Percentiles rank a stretch among this genome's conserved stretches.
phyloP scores from a whole-genome alignment of 2,113 vertebrate genomes.

The Platichthys flesus region DNA sequence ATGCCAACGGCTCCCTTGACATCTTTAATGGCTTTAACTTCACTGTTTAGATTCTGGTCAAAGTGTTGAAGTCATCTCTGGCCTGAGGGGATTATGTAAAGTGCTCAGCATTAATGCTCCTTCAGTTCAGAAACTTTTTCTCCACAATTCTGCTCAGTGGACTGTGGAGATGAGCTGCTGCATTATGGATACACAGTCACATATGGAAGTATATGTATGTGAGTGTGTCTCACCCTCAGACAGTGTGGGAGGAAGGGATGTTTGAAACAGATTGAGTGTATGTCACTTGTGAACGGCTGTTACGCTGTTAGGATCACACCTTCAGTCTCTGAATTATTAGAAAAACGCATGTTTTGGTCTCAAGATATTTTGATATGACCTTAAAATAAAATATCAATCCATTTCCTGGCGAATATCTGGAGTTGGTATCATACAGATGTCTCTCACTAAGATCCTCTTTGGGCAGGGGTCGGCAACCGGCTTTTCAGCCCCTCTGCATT shows the following conservation, averaged over 20 bases:
- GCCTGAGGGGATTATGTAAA: constrained; percentile 47
- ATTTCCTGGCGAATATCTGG: no score
- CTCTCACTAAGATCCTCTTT: no score
- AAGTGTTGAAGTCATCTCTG: constrained; percentile 11
- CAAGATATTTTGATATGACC: no score
- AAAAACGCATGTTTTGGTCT: no score
- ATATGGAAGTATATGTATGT: constrained; percentile 3
- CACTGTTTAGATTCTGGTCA: not conserved
- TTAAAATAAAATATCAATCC: no score
- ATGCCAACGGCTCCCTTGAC: not conserved
- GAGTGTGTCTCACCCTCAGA: constrained; percentile 21
- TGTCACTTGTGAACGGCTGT: no score
- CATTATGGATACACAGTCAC: not conserved
- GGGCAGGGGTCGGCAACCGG: no score
- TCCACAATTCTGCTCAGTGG: constrained; percentile 23
- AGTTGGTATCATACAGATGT: no score
- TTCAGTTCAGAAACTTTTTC: constrained; percentile 32
- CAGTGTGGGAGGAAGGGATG: not conserved
- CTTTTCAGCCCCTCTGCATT: no score
- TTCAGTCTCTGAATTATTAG: no score
- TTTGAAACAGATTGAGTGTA: no score
- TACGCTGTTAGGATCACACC: no score
- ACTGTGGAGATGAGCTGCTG: constrained; percentile 35
- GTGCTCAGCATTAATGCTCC: constrained; percentile 29
- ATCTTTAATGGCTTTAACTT: not conserved